Base-by-base conservation (phyloP, 2,797 vertebrate species). In the Oceanodroma leucorhoa region DNA sequence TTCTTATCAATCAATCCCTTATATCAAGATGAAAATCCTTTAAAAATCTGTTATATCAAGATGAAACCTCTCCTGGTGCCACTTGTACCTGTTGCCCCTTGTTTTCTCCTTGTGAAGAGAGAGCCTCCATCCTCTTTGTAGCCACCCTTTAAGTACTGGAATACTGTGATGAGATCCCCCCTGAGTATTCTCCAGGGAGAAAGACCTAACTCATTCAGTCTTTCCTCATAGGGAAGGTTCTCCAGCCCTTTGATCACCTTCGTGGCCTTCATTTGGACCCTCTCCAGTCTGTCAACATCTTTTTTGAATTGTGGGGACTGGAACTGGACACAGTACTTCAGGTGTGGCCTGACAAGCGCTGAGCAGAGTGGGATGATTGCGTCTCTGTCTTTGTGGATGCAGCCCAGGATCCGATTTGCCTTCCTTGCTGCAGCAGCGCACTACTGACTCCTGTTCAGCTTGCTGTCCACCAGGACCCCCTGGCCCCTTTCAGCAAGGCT, bases 341-440 rank as follows among this genome's bases (percentile, higher is more conserved):
- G n/a, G 16, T 34, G 20, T 19, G 24, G 45, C 51, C 30, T 48
- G 26, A 48, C 9, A 55, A 61, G 34, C 0, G 0, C 54, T 30
- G 36, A 61, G 32, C 32, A 26, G 41, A 38, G 16, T 8, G 14
- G 27, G 41, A 36, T 54, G 34, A 29, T 24, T 4, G 2, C 2
- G 2, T 16, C 36, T 48, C 32, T 40, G 16, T 26, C 27, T 2
- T 19, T 60, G 38, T 0, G 1, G 45, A 45, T 54, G n/a, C 46
- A 77, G 46, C 38, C 23, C n/a, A 24, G n/a, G 18, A 38, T 45
- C 53, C 0, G 2, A 40, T 65, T 27, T 36, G 51, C 51, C 8
- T n/a, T 32, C 2, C 0, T 14, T 51, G 67, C 23, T 22, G 36
- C 27, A 50, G 51, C 3, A 0, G 22, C 2, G 1, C 8, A 2